Evolutionary conservation across 2,797 vertebrate species (phyloP), one percentile per base, ranked within the genome.

Genomic region (Myoxocephalus aenaeus): DNA sequence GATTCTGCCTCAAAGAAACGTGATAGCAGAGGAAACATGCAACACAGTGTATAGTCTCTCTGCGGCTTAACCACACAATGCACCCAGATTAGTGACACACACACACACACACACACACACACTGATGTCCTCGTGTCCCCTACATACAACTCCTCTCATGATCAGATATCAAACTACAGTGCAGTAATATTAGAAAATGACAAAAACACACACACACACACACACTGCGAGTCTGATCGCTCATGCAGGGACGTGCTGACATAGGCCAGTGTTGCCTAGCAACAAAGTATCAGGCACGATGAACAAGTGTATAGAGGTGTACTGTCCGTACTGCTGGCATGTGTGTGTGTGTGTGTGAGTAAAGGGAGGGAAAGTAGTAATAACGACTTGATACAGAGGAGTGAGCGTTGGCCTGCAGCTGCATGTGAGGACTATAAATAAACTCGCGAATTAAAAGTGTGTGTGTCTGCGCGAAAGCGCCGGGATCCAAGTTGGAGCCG

Each of bases 261-360:
- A 81, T 61, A 64, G 75, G 72, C 50, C 70, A 73, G 54, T 51
- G 88, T 89, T 88, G 82, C 90, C 72, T 77, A 80, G 87, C 83
- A 89, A 91, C 89, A 87, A 79, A 71, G 79, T 82, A 79, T 83
- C 73, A 48, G 4, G 51, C 61, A 75, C 10, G 0, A 75, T 73
- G 59, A 67, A 75, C 44, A 54, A 54, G 62, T 54, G 58, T 22
- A 42, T 42, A 46, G 58, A 65, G 15, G 78, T 80, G 51, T 51
- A 50, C 57, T 75, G 77, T 82, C 70, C 44, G 1, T 13, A 29
- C 29, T 38, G 54, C 32, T 57, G 51, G 11, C 20, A 10, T n/a
- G 66, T 66, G 44, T 61, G 32, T 14, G 44, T 20, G 44, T 53
- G n/a, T 61, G 29, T 69, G 67, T 54, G n/a, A 46, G 32, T 32